phyloP scores from a whole-genome alignment of 2,113 vertebrate genomes.

The Okapia johnstoni region DNA sequence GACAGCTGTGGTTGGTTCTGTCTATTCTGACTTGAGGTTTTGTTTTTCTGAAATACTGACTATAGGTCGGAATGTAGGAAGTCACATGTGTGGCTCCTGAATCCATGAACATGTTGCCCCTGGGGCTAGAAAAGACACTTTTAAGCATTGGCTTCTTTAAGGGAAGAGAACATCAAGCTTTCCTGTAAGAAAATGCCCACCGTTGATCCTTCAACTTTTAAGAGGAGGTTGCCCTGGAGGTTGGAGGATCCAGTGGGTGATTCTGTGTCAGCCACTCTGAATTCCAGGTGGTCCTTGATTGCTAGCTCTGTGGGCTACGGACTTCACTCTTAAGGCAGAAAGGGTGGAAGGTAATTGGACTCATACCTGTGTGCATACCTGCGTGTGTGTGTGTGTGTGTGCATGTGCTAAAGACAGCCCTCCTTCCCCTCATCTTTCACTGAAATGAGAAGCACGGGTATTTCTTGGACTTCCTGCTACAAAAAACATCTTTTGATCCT shows the following conservation, averaged over 20 bases:
- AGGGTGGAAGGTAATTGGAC: slow-evolving; percentile 87
- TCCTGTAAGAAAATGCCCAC: not conserved
- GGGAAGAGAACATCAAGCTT: not conserved
- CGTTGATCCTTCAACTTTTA: not conserved
- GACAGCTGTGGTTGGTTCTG: not conserved
- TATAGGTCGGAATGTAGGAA: not conserved
- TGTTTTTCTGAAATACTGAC: not conserved
- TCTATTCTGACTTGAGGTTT: not conserved
- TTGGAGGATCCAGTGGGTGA: not conserved
- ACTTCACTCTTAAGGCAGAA: slow-evolving; percentile 85
- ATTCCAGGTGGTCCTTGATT: not conserved
- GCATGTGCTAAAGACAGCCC: not conserved
- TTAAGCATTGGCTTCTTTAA: not conserved
- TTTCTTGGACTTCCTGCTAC: slow-evolving; percentile 71
- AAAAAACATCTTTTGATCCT: slow-evolving; percentile 81
- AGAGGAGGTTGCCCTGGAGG: not conserved
- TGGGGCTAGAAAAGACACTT: not conserved
- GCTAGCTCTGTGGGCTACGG: slow-evolving; percentile 82
- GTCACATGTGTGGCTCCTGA: not conserved
- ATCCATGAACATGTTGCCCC: not conserved
- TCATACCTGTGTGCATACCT: not conserved
- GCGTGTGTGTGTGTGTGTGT: not conserved
- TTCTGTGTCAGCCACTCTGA: not conserved
- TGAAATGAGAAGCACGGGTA: slow-evolving; percentile 87
- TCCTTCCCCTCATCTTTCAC: not conserved